Conservation (phyloP, 2,888 invertebrate species). For the Drosophila affinis region DNA sequence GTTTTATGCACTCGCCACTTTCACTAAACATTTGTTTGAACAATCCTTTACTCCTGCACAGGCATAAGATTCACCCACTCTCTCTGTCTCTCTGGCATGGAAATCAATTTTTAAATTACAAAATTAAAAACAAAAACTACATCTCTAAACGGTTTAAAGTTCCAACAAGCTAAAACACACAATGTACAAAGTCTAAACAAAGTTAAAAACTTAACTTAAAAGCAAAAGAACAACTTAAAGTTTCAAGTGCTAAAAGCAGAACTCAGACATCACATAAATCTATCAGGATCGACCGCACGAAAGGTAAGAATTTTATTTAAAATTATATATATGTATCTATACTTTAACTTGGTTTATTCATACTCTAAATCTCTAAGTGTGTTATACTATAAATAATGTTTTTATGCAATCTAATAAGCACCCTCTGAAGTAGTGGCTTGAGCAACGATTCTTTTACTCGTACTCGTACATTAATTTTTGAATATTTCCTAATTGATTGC, state of each 20-base stretch:
- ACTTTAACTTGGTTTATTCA: constrained; percentile 20
- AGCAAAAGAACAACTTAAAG: constrained; percentile 11
- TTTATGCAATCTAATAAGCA: constrained; percentile 26
- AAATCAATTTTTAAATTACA: constrained; percentile 31
- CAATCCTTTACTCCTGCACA: constrained; percentile 41
- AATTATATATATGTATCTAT: not conserved
- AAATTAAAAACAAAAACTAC: constrained; percentile 25
- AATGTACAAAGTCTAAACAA: constrained; percentile 58
- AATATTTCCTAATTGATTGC: not conserved
- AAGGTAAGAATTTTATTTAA: constrained; percentile 29
- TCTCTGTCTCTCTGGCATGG: constrained; percentile 44
- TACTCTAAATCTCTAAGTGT: constrained; percentile 32
- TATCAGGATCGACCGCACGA: not conserved
- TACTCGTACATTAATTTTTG: not conserved
- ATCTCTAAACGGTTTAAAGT: constrained; percentile 68
- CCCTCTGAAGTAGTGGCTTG: constrained; percentile 31
- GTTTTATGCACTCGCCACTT: constrained; percentile 44
- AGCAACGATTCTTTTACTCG: not conserved
- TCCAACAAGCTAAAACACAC: constrained; percentile 59
- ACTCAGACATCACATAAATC: constrained; percentile 10
- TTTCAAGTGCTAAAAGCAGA: constrained; percentile 25
- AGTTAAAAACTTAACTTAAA: constrained; percentile 14
- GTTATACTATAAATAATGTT: constrained; percentile 1
- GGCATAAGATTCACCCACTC: constrained; percentile 31
- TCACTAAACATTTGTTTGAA: constrained; percentile 30